phyloP scores from a whole-genome alignment of 1,140 invertebrate species.

The Teleogryllus occipitalis region DNA sequence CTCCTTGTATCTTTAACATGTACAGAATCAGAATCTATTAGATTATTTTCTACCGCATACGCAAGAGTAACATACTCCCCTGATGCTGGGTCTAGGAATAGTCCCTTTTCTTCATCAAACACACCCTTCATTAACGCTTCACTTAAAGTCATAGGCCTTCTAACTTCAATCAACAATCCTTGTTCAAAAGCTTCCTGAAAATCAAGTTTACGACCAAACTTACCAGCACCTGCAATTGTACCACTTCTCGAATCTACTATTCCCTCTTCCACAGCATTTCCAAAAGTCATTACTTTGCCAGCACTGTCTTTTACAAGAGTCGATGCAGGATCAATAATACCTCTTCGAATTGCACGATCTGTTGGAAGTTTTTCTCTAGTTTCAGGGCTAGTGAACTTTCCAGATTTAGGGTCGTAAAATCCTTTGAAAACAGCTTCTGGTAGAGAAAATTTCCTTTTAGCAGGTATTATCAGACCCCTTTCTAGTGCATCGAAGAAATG shows the following conservation, averaged over 20 bases:
- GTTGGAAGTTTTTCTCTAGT: constrained; percentile 65
- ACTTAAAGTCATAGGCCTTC: constrained; percentile 70
- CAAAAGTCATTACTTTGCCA: constrained; percentile 68
- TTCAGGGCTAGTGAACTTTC: constrained; percentile 59
- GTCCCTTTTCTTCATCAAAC: constrained; percentile 51
- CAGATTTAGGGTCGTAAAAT: constrained; percentile 61
- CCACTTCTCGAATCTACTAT: constrained; percentile 70
- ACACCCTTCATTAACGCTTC: constrained; percentile 77
- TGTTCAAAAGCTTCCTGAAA: constrained; percentile 78
- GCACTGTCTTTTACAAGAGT: constrained; percentile 61
- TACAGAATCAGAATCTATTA: constrained; percentile 75
- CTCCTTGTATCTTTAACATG: constrained; percentile 71
- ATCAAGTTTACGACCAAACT: constrained; percentile 57
- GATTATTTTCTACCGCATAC: constrained; percentile 60
- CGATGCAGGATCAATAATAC: constrained; percentile 70
- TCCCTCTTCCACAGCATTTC: constrained; percentile 67
- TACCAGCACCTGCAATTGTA: constrained; percentile 46
- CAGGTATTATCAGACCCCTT: constrained; percentile 68
- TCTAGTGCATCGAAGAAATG: constrained; percentile 72
- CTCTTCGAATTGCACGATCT: constrained; percentile 65
- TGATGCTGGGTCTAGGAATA: constrained; percentile 69
- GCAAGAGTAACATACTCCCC: constrained; percentile 64
- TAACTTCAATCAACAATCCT: constrained; percentile 71
- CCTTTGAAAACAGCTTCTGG: constrained; percentile 80
- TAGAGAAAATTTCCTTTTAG: constrained; percentile 71